Base-by-base conservation (phyloP, 2,888 invertebrate species). In the Periphyllus acericola region DNA sequence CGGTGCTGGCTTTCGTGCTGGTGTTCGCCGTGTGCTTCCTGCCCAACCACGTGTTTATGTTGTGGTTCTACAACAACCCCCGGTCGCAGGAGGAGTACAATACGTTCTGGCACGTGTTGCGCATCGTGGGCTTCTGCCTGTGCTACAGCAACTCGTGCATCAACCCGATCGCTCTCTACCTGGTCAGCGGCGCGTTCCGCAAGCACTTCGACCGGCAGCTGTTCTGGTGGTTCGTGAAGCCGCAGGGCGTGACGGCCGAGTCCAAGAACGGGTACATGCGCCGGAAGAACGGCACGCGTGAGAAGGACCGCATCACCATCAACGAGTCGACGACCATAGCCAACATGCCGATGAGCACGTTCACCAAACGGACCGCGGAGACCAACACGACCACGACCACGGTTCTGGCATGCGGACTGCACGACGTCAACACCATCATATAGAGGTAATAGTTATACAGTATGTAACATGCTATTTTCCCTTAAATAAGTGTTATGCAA, bases 81-180 rank as follows among this genome's bases (percentile, higher is more conserved):
- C 93, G 94, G 8, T 93, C 95, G 0, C 91, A 93, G 89, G 92
- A 93, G 0, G 93, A 95, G 83, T 96, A 94, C 92, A 94, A 96
- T 90, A 94, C 94, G 36, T 95, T 94, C 92, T 97, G 96, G 93
- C 95, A 96, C 91, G 94, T 94, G 40, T 93, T 96, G 89, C 93
- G 97, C 90, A 96, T 97, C 90, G 92, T 95, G 76, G 96, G 96
- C 34, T 97, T 96, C 92, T 96, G 96, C 91, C 93, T 98, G 89
- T 95, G 95, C 90, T 97, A 97, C 92, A 94, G 97, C 90, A 98
- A 97, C 92, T 97, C 98, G 36, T 97, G 97, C 92, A 95, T 97
- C 90, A 97, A 97, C 91, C 97, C 97, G 0, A 95, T 97, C 78
- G 96, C 97, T 0, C 92, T 97, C 29, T 97, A 97, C 92, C 96